phyloP scores from a whole-genome alignment of 1,140 invertebrate genomes.

The Macrobrachium rosenbergii region DNA sequence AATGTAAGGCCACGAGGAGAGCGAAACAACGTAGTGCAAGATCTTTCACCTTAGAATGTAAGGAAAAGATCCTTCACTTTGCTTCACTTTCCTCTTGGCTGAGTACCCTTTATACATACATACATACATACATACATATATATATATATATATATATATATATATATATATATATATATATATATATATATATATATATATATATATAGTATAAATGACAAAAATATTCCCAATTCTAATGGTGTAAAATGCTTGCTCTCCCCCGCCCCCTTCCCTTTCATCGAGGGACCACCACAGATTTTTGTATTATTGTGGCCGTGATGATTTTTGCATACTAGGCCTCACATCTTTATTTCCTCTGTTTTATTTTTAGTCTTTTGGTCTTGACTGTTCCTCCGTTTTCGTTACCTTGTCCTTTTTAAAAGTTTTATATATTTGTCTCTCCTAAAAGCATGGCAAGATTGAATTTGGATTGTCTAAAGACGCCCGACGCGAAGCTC shows the following conservation, averaged over 20 bases:
- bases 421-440: slow-evolving; percentile 30
- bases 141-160: slow-evolving; percentile 1
- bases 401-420: slow-evolving; percentile 8
- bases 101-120: not conserved
- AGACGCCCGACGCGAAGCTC: slow-evolving; percentile 55
- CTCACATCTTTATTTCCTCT: not conserved
- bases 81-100: no score
- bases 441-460: slow-evolving; percentile 59
- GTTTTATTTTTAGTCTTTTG: not conserved
- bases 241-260: not conserved
- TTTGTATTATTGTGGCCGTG: no score
- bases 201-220: no score
- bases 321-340: no score
- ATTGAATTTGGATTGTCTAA: slow-evolving; percentile 63
- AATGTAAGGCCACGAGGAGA: no score
- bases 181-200: no score
- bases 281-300: not conserved
- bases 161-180: not conserved
- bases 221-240: no score
- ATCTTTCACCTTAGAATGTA: no score
- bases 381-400: slow-evolving; percentile 4
- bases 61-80: no score
- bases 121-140: not conserved
- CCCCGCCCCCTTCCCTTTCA: not conserved
- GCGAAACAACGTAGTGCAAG: no score